phyloP scores from a whole-genome alignment of 2,113 vertebrate species.

The Xenopus borealis region DNA sequence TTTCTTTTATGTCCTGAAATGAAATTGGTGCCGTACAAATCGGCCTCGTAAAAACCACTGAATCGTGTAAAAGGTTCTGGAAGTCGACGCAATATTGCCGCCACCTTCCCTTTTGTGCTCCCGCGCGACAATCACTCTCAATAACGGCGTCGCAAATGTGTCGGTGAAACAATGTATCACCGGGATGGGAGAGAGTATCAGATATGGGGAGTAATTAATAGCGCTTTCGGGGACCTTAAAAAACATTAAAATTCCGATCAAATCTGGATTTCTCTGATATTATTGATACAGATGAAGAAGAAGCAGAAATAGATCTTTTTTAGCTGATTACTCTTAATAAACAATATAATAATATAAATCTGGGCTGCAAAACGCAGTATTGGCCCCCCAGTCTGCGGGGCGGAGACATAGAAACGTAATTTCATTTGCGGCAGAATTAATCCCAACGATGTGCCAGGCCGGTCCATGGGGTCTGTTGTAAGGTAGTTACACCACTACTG shows the following conservation, averaged over 20 bases:
- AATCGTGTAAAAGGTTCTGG: not conserved
- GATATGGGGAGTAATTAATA: slow-evolving; percentile 66
- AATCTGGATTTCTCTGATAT: too few relatives aligned
- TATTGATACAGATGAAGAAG: too few relatives aligned
- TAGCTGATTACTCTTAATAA: too few relatives aligned
- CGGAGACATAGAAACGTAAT: slow-evolving; percentile 6
- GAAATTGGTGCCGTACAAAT: slow-evolving; percentile 1
- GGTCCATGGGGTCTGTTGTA: too few relatives aligned
- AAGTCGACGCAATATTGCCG: slow-evolving; percentile 30
- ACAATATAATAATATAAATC: too few relatives aligned
- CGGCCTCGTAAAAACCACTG: slow-evolving; percentile 7
- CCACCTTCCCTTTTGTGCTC: slow-evolving; percentile 49
- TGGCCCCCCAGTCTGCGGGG: not conserved
- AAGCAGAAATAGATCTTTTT: too few relatives aligned
- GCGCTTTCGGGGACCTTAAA: slow-evolving; percentile 65
- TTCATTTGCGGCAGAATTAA: slow-evolving; percentile 28
- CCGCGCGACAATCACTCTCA: slow-evolving; percentile 48
- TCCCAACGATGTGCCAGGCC: too few relatives aligned
- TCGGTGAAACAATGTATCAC: slow-evolving; percentile 48
- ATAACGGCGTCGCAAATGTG: slow-evolving; percentile 46
- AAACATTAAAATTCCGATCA: slow-evolving; percentile 45
- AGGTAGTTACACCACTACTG: too few relatives aligned
- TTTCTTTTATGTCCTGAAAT: slow-evolving; percentile 10
- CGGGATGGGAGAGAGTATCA: too few relatives aligned
- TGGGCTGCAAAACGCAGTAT: too few relatives aligned